phyloP scores from a whole-genome alignment of 2,888 invertebrate species.

The Trachelus stipa region DNA sequence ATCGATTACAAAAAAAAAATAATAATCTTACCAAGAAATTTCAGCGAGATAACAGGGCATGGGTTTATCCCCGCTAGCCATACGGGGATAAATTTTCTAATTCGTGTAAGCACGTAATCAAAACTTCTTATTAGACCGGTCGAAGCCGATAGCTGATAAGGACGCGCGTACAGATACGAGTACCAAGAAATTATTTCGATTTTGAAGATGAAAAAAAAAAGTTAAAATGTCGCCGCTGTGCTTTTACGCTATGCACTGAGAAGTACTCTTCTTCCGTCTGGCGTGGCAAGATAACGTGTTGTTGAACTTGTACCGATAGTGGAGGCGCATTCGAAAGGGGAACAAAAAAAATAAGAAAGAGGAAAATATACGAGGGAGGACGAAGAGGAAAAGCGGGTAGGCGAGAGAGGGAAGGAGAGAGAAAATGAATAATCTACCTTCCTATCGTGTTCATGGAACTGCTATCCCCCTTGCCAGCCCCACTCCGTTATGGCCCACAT shows the following conservation, averaged over 20 bases:
- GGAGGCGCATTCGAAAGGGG: constrained; percentile 16
- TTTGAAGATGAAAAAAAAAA: constrained; percentile 36
- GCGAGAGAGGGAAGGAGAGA: not conserved
- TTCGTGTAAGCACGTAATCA: too few species aligned
- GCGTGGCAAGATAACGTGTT: constrained; percentile 38
- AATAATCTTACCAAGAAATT: too few species aligned
- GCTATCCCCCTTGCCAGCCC: not conserved
- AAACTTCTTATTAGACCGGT: too few species aligned
- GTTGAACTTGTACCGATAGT: constrained; percentile 44
- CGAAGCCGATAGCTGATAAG: too few species aligned
- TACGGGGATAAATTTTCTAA: too few species aligned
- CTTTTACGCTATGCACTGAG: too few species aligned
- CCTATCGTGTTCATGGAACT: constrained; percentile 18
- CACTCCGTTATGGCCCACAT: not conserved
- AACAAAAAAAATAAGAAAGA: constrained; percentile 20
- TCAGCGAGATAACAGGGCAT: too few species aligned
- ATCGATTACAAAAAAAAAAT: too few species aligned
- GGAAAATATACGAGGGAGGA: constrained; percentile 13
- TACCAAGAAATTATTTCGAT: constrained; percentile 20
- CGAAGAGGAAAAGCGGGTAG: not conserved
- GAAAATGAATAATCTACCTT: constrained; percentile 16
- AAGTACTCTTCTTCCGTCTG: too few species aligned
- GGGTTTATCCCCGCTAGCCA: too few species aligned
- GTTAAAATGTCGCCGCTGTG: too few species aligned
- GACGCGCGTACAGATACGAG: too few species aligned